phyloP scores from a whole-genome alignment of 2,888 invertebrate species.

The Oscheius myriophilus region DNA sequence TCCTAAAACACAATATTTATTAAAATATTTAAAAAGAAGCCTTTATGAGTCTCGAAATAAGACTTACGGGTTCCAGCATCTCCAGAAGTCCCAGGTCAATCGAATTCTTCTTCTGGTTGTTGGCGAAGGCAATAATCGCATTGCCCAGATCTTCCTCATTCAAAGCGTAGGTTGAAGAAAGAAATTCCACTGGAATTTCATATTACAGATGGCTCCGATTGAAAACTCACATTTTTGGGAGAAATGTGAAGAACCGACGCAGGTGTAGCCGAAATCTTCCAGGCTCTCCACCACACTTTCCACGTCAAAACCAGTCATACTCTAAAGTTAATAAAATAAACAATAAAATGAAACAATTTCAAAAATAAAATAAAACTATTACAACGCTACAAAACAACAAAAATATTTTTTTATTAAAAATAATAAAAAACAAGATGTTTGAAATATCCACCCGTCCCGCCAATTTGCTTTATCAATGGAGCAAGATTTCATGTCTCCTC shows the following conservation, averaged over 20 bases:
- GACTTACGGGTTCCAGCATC: slow-evolving; percentile 2
- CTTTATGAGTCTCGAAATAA: no score
- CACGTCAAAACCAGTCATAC: not conserved
- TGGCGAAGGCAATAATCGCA: slow-evolving; percentile 11
- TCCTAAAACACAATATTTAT: not conserved
- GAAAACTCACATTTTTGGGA: not conserved
- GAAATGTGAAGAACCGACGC: not conserved
- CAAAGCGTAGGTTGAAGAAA: not conserved
- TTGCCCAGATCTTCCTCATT: slow-evolving; percentile 12
- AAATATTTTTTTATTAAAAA: no score
- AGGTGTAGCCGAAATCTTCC: slow-evolving; percentile 2
- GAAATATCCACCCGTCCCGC: no score
- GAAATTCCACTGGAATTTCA: not conserved
- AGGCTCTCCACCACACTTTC: not conserved
- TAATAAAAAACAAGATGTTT: no score
- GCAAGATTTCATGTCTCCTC: no score
- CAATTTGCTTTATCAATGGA: no score
- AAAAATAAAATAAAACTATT: not conserved
- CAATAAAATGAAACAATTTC: not conserved
- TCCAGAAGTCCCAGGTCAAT: slow-evolving; percentile 5
- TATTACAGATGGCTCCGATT: not conserved
- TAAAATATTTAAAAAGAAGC: not conserved
- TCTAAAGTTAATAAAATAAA: not conserved
- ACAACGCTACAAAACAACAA: not conserved
- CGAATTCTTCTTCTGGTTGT: slow-evolving; percentile 2